Conservation (phyloP, 2,113 vertebrate species). For the Sceloporus tristichus region DNA sequence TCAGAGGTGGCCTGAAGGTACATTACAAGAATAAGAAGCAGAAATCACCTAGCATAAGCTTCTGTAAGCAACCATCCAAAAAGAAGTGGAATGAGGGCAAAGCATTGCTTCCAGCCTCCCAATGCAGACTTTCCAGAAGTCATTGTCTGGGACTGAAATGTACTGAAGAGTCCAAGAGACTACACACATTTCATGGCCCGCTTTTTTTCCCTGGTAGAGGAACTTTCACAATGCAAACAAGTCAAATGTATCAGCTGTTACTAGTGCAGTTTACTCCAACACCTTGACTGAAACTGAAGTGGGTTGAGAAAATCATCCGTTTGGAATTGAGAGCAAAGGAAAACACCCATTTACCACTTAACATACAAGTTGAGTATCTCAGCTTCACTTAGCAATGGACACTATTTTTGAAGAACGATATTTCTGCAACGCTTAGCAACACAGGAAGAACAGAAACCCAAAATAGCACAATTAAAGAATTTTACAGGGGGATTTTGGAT, state of each 20-base stretch:
- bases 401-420: slow-evolving; percentile 31
- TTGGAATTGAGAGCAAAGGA: background rate
- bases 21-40: background rate
- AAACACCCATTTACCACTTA: too few relatives aligned
- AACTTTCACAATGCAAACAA: too few relatives aligned
- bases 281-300: background rate
- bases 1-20: too few relatives aligned
- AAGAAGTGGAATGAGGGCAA: too few relatives aligned
- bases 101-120: too few relatives aligned
- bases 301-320: background rate
- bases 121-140: background rate
- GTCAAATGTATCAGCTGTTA: background rate
- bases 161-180: too few relatives aligned
- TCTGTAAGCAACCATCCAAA: background rate
- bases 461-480: slow-evolving; percentile 47
- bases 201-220: background rate
- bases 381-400: slow-evolving; percentile 38
- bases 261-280: background rate
- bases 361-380: background rate
- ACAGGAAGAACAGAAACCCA: slow-evolving; percentile 24
- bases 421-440: slow-evolving; percentile 44
- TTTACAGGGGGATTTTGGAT: slow-evolving; percentile 56
- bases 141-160: too few relatives aligned
- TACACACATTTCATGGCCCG: background rate
- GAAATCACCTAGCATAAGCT: background rate